These are phyloP conservation scores for Colossoma macropomum DNA, from an alignment of 2,113 vertebrate species.

Conservation along the genomic window DNA sequence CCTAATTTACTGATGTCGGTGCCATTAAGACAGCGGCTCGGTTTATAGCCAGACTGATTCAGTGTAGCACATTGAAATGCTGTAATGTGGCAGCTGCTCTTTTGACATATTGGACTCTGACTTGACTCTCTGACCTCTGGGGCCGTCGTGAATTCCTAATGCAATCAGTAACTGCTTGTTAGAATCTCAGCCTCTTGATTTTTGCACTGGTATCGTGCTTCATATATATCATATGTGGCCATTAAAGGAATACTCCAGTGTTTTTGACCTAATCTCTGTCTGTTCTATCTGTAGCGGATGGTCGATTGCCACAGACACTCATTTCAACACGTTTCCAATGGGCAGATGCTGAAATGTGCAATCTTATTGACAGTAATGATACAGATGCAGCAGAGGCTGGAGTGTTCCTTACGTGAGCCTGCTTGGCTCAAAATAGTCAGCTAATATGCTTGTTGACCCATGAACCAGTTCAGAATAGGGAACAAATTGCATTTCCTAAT, in stretches of 20 bases:
- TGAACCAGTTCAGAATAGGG: too few relatives aligned
- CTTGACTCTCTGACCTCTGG: constrained; percentile 17
- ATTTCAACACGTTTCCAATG: neutral
- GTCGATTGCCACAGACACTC: neutral
- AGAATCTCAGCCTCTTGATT: constrained; percentile 18
- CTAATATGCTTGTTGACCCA: too few relatives aligned
- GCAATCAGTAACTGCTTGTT: constrained; percentile 31
- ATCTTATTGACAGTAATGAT: too few relatives aligned
- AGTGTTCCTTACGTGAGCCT: too few relatives aligned
- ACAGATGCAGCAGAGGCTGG: too few relatives aligned
- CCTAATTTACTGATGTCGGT: constrained; percentile 43
- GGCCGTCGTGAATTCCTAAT: constrained; percentile 34
- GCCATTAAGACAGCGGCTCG: constrained; percentile 21
- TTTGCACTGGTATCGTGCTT: neutral
- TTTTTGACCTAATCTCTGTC: neutral
- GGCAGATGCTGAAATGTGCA: too few relatives aligned
- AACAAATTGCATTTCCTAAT: too few relatives aligned
- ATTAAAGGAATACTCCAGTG: neutral
- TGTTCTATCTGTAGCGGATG: neutral
- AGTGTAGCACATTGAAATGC: constrained; percentile 26
- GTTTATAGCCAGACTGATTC: constrained; percentile 34
- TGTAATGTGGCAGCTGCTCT: neutral
- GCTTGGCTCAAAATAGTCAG: too few relatives aligned
- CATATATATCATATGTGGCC: neutral
- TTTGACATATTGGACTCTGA: neutral